Conservation (phyloP, 1,140 invertebrate genomes). For the Eriosoma lanigerum region DNA sequence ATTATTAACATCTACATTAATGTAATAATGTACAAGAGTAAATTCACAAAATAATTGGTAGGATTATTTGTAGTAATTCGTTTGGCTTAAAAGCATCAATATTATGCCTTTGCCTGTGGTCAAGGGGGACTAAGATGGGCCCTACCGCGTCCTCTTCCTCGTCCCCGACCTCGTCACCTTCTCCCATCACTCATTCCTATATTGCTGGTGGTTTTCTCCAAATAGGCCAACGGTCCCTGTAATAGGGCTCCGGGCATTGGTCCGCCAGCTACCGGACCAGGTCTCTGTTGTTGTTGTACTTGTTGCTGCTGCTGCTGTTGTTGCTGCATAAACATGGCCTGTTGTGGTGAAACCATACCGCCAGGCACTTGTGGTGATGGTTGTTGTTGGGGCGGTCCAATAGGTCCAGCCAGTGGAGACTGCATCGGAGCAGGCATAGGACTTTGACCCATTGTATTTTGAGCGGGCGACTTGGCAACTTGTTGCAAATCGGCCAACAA, state of each 20-base stretch:
- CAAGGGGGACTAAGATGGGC: slow-evolving; percentile 55
- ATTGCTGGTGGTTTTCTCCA: slow-evolving; percentile 80
- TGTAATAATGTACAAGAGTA: slow-evolving; percentile 39
- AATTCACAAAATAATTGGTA: slow-evolving; percentile 43
- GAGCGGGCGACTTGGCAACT: slow-evolving; percentile 60
- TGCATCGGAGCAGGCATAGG: slow-evolving; percentile 45
- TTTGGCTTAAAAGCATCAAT: slow-evolving; percentile 41
- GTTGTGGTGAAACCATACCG: slow-evolving; percentile 58
- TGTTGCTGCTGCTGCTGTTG: slow-evolving; percentile 57
- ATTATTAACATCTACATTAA: not conserved
- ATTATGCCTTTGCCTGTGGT: slow-evolving; percentile 44
- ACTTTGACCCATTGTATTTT: slow-evolving; percentile 43
- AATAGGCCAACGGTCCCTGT: slow-evolving; percentile 73
- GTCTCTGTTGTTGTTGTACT: slow-evolving; percentile 44
- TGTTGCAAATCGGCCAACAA: slow-evolving; percentile 72
- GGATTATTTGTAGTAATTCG: slow-evolving; percentile 44
- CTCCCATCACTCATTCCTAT: slow-evolving; percentile 74
- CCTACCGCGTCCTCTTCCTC: slow-evolving; percentile 69
- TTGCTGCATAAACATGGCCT: slow-evolving; percentile 65
- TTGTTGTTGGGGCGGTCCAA: slow-evolving; percentile 37
- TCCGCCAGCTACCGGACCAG: slow-evolving; percentile 56
- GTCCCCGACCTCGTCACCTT: slow-evolving; percentile 72
- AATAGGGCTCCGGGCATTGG: slow-evolving; percentile 60
- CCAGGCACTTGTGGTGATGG: slow-evolving; percentile 45
- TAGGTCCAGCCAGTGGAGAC: slow-evolving; percentile 38